Percentiles rank a stretch among this genome's conserved stretches.
Evolutionary conservation across 2,888 invertebrate species (phyloP).

Genomic region (Ectemnius continuus): DNA sequence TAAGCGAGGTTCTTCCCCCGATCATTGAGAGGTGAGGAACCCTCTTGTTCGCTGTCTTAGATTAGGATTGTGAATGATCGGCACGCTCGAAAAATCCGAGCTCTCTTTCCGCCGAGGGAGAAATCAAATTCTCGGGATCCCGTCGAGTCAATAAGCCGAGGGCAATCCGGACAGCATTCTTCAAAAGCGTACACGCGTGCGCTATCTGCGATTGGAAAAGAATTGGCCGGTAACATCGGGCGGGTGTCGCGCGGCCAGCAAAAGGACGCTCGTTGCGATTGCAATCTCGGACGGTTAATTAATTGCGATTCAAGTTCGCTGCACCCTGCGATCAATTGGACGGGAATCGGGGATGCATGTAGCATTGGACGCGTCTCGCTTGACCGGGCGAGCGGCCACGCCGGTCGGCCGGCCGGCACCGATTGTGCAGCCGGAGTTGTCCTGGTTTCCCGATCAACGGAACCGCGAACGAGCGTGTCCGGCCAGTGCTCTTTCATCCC

Average conservation of each 20-base stretch:
- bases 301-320: constrained; percentile 7
- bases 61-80: no score
- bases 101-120: no score
- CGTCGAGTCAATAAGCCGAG: no score
- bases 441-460: neutral
- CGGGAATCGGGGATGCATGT: neutral
- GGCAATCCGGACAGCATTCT: no score
- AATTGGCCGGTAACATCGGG: neutral
- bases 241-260: no score
- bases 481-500: constrained; percentile 3
- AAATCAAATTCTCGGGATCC: no score
- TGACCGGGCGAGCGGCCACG: neutral
- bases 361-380: constrained; percentile 3
- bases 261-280: neutral
- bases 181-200: no score
- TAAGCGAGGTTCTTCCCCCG: neutral
- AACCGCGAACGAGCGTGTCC: constrained; percentile 1
- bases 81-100: no score
- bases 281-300: constrained; percentile 6
- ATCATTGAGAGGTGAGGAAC: no score
- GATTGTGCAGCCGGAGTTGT: constrained; percentile 3
- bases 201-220: neutral
- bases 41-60: no score
- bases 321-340: constrained; percentile 8
- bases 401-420: neutral